Conservation (phyloP, 2,888 invertebrate genomes). For the Hyles lineata region DNA sequence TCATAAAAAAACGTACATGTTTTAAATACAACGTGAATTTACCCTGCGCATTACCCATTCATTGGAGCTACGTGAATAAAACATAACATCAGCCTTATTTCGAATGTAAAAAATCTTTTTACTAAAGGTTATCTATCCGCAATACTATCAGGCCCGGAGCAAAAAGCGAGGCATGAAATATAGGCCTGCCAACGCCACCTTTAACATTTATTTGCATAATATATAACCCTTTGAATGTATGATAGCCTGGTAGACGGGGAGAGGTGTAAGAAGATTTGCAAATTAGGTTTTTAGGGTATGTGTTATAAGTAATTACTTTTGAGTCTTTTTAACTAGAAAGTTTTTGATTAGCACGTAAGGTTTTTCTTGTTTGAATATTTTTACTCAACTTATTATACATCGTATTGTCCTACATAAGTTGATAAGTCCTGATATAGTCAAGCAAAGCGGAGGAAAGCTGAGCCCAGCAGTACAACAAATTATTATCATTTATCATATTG, state of each 20-base stretch:
- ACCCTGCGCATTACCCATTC: conserved; percentile 30
- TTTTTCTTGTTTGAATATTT: too few relatives aligned
- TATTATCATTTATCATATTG: too few relatives aligned
- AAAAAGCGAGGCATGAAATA: conserved; percentile 44
- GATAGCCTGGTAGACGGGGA: conserved; percentile 41
- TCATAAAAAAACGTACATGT: conserved; percentile 9
- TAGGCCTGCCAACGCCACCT: conserved; percentile 36
- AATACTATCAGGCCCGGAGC: conserved; percentile 26
- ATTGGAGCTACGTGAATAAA: conserved; percentile 30
- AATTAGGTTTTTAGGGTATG: background rate
- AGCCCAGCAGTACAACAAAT: too few relatives aligned
- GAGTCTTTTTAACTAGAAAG: too few relatives aligned
- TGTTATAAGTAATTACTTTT: background rate
- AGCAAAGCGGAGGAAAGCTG: too few relatives aligned
- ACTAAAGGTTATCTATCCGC: conserved; percentile 15
- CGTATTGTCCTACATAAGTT: too few relatives aligned
- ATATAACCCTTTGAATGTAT: conserved; percentile 49
- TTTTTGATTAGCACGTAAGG: too few relatives aligned
- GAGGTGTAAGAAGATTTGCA: conserved; percentile 32
- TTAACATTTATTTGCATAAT: conserved; percentile 50
- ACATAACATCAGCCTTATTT: conserved; percentile 25
- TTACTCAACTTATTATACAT: too few relatives aligned
- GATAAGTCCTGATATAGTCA: too few relatives aligned
- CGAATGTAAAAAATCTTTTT: conserved; percentile 27
- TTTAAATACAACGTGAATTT: conserved; percentile 22